Evolutionary conservation across 2,888 invertebrate species (phyloP).

Genomic region (Acronicta alni): DNA sequence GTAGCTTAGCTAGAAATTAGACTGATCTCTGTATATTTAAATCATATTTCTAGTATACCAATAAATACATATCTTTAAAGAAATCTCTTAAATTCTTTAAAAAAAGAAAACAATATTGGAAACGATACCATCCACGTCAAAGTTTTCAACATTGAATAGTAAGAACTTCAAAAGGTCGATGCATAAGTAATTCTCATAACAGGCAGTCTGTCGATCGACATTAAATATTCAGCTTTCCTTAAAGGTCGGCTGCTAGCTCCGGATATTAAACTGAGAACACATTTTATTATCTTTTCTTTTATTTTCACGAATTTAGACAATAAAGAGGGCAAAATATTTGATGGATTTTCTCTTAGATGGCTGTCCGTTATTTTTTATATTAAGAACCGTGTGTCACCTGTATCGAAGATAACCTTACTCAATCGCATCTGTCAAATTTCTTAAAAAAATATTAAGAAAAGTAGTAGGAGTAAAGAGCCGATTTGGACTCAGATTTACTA

Average conservation of each 20-base stretch:
- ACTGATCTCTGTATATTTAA: too few species aligned
- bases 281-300: background rate
- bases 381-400: background rate
- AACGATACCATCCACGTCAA: background rate
- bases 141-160: conserved; percentile 1
- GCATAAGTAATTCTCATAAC: conserved; percentile 12
- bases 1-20: too few species aligned
- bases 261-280: conserved; percentile 15
- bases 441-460: too few species aligned
- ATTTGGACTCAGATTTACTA: too few species aligned
- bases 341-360: background rate
- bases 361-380: background rate
- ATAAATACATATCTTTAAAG: background rate
- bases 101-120: background rate
- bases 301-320: background rate
- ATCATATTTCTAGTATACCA: too few species aligned
- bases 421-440: too few species aligned
- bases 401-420: too few species aligned
- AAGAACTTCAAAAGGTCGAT: conserved; percentile 2
- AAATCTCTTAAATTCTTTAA: background rate
- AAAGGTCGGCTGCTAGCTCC: background rate
- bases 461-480: too few species aligned
- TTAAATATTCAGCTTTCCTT: conserved; percentile 9
- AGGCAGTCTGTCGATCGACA: background rate
- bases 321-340: background rate